These are phyloP conservation scores for Callopanchax toddi DNA, from an alignment of 2,113 vertebrate genomes.

Conservation along the genomic window DNA sequence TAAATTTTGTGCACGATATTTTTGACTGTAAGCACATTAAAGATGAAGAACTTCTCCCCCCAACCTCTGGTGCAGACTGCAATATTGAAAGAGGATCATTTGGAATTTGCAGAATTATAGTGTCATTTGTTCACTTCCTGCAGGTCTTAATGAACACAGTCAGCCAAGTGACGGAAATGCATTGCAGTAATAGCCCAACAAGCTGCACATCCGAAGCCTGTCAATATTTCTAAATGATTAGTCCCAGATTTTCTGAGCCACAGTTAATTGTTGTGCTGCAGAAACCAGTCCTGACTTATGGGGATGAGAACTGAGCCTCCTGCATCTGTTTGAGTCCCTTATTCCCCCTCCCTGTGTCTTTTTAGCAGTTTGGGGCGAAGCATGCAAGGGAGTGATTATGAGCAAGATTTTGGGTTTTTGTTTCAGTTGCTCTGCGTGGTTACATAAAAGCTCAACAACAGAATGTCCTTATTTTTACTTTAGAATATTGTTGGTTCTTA, in stretches of 20 bases:
- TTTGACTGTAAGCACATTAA: too few relatives aligned
- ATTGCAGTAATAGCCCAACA: neutral
- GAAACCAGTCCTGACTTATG: slow-evolving; percentile 5
- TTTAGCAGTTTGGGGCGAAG: slow-evolving; percentile 34
- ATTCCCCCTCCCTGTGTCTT: slow-evolving; percentile 3
- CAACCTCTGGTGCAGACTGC: neutral
- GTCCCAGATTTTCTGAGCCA: slow-evolving; percentile 3
- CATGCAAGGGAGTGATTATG: slow-evolving; percentile 45
- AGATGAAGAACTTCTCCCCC: neutral
- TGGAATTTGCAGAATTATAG: slow-evolving; percentile 2
- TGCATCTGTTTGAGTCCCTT: slow-evolving; percentile 10
- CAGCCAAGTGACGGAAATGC: neutral
- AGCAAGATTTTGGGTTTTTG: slow-evolving; percentile 43
- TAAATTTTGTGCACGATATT: too few relatives aligned
- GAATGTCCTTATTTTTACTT: slow-evolving; percentile 51
- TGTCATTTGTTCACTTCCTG: neutral
- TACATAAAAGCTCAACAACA: slow-evolving; percentile 52
- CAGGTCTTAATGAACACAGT: neutral
- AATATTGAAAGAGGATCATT: neutral
- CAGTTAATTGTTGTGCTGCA: slow-evolving; percentile 1
- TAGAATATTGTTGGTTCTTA: slow-evolving; percentile 57
- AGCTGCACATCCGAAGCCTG: neutral
- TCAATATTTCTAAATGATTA: slow-evolving; percentile 8
- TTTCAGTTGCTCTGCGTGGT: slow-evolving; percentile 50
- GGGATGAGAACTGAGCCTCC: slow-evolving; percentile 21